phyloP scores from a whole-genome alignment of 2,113 vertebrate species.

The Gasterosteus aculeatus region DNA sequence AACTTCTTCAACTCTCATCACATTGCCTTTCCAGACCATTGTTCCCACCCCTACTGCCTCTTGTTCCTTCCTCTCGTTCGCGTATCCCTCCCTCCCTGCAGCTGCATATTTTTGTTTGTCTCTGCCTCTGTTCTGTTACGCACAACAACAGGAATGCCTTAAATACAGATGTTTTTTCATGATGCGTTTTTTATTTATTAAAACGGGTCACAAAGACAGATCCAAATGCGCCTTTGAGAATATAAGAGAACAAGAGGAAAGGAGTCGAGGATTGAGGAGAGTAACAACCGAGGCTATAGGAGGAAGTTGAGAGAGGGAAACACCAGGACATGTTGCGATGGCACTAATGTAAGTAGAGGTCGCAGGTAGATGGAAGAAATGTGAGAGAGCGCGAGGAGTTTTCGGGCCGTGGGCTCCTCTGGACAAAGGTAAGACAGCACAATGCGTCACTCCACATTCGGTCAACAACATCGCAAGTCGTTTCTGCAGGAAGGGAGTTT shows the following conservation, averaged over 20 bases:
- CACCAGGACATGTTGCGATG: not conserved
- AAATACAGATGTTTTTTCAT: conserved; percentile 22
- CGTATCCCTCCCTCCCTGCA: not conserved
- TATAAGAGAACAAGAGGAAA: not conserved
- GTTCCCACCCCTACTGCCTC: not conserved
- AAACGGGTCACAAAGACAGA: conserved; percentile 13
- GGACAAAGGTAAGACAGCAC: conserved; percentile 60
- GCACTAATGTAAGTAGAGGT: conserved; percentile 30
- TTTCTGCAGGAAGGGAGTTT: conserved; percentile 47
- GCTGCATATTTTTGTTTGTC: conserved; percentile 4
- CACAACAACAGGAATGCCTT: conserved; percentile 10
- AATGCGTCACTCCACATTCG: conserved; percentile 67
- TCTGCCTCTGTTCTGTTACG: not conserved
- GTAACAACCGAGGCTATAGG: not conserved
- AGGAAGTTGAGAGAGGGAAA: conserved; percentile 4
- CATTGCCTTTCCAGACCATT: conserved; percentile 14
- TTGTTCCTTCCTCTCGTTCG: not conserved
- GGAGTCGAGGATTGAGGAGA: not conserved
- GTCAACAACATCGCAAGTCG: conserved; percentile 51
- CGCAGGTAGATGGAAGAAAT: conserved; percentile 15
- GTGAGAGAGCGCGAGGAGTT: conserved; percentile 35
- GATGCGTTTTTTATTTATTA: conserved; percentile 31
- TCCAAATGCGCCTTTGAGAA: conserved; percentile 1
- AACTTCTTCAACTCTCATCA: conserved; percentile 6
- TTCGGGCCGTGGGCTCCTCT: conserved; percentile 44